Evolutionary conservation across 2,797 vertebrate genomes (phyloP), one percentile per base, ranked within the genome.

Genomic region (Cuculus canorus): DNA sequence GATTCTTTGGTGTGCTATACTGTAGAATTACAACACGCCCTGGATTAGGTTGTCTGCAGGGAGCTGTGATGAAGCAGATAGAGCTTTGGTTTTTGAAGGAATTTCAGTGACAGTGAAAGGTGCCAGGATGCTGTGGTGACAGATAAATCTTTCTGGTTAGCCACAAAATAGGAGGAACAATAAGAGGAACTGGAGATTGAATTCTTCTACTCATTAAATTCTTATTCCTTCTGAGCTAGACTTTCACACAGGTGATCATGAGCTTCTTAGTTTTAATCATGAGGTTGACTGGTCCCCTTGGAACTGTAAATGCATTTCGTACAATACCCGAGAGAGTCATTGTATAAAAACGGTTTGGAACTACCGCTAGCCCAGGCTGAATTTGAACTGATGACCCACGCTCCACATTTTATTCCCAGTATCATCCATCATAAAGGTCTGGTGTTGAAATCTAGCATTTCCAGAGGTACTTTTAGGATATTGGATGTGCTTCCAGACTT

Each of bases 111-210:
- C 54, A 71, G 11, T 71, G 45, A 33, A 84, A 56, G 23, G 27
- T 78, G 10, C 28, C 69, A 86, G 56, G 23, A 30, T 76, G 11
- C 23, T 69, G 8, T 69, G 30, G 17, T 84, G 50, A 80, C 33
- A 80, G 28, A 60, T 52, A 71, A 66, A 52, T 81, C 39, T 70
- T 76, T 64, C n/a, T 4, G 6, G 16, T 79, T 73, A 77, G 17
- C 13, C 28, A 22, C 71, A 35, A 66, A 90, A 63, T 15, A 54
- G 28, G 3, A n/a, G n/a, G n/a, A n/a, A n/a, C n/a, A n/a, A n/a
- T n/a, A 61, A 11, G 13, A 71, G 33, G 16, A 22, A 59, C 18
- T 0, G 0, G 9, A 76, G 52, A 39, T 48, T 64, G 30, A 81
- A 39, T 85, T 82, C 60, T 86, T 8, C 10, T 60, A 4, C 19